A percentile compares a stretch with the other conserved stretches of the same genome.
These are phyloP conservation scores for Artibeus jamaicensis DNA, from an alignment of 2,797 vertebrate species.

Conservation along the genomic window DNA sequence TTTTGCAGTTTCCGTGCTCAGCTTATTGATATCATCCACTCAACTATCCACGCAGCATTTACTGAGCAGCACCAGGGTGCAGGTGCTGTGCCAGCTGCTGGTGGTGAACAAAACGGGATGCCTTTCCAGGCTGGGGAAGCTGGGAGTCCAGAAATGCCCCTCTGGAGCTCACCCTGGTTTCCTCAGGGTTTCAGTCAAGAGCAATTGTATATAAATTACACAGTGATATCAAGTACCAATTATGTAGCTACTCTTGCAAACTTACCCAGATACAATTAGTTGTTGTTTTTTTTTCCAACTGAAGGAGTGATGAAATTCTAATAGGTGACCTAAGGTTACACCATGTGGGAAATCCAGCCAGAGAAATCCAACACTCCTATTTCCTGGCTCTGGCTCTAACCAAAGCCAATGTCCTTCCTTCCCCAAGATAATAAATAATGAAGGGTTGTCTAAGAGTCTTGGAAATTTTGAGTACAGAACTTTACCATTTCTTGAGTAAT, in stretches of 20 bases:
- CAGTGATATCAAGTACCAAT: neutral
- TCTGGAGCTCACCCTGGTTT: neutral
- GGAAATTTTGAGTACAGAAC: conserved; percentile 1
- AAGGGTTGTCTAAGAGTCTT: neutral
- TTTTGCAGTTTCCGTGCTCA: neutral
- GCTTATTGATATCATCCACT: neutral
- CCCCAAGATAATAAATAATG: conserved; percentile 3
- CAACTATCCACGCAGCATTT: neutral
- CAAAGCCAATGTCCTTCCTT: neutral
- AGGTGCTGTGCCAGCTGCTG: neutral
- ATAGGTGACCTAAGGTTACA: neutral
- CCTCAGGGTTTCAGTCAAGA: neutral
- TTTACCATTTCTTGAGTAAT: neutral
- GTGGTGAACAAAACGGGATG: neutral
- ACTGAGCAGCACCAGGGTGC: neutral
- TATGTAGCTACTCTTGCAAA: neutral
- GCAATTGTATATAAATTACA: neutral
- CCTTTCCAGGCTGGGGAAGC: neutral
- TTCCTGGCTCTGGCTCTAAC: neutral
- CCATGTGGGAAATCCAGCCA: neutral
- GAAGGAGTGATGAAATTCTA: neutral
- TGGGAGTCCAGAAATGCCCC: neutral
- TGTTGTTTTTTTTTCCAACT: neutral
- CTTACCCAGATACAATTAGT: neutral
- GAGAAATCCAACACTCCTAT: neutral